A percentile compares a stretch with the other conserved stretches of the same genome.
Evolutionary conservation across 1,140 invertebrate species (phyloP).

Genomic region (Drosophila ogumai): DNA sequence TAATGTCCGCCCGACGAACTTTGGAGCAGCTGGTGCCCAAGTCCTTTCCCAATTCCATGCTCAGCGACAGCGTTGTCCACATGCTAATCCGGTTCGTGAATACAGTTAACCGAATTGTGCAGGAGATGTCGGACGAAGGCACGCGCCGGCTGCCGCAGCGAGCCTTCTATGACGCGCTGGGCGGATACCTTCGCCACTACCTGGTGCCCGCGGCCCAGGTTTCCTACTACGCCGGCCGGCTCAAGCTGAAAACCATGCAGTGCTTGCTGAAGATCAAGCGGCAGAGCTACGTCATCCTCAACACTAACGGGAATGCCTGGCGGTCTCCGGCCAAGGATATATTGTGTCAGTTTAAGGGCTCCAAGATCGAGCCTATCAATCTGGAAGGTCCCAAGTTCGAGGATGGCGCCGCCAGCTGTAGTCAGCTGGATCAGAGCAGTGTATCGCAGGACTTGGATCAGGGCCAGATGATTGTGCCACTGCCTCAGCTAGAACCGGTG

Average conservation of each 20-base stretch:
- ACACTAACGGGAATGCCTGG: conserved; percentile 83
- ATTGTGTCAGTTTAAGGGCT: conserved; percentile 28
- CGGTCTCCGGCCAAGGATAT: conserved; percentile 45
- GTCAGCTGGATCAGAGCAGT: conserved; percentile 50
- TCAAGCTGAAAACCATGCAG: conserved; percentile 61
- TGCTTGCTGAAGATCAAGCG: conserved; percentile 60
- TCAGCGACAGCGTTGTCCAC: conserved; percentile 51
- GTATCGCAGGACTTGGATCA: conserved; percentile 19
- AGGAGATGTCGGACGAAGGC: conserved; percentile 39
- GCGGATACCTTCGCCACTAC: conserved; percentile 74
- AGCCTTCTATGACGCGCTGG: conserved; percentile 76
- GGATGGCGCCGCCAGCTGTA: conserved; percentile 57
- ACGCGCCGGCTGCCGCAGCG: conserved; percentile 52
- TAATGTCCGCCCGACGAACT: conserved; percentile 68
- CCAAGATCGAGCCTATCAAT: conserved; percentile 45
- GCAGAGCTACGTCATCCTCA: conserved; percentile 64
- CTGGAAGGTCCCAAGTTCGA: conserved; percentile 16
- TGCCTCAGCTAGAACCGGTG: conserved; percentile 67
- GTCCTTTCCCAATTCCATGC: conserved; percentile 42
- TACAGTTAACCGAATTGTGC: conserved; percentile 66
- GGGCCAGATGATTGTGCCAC: conserved; percentile 68
- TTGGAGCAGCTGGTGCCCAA: conserved; percentile 72
- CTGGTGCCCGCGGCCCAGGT: conserved; percentile 72
- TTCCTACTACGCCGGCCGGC: conserved; percentile 76
- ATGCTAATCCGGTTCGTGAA: conserved; percentile 76